phyloP scores from a whole-genome alignment of 1,140 invertebrate genomes.

The Lordiphosa stackelbergi region DNA sequence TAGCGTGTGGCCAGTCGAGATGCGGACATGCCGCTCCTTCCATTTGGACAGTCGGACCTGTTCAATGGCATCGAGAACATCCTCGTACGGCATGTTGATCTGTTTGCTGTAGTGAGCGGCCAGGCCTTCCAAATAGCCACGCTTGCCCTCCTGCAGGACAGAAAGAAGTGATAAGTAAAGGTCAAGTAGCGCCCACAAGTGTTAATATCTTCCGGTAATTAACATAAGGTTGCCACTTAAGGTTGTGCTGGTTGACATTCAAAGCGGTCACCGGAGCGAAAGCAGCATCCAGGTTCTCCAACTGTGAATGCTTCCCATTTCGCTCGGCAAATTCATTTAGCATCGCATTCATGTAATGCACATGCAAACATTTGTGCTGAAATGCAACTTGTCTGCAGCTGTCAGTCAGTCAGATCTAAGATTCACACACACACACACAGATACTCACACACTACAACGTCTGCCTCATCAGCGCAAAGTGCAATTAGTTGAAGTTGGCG shows the following conservation, averaged over 20 bases:
- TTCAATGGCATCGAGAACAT: slow-evolving; percentile 84
- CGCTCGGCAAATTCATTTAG: slow-evolving; percentile 65
- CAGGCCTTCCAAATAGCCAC: slow-evolving; percentile 91
- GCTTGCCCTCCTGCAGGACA: slow-evolving; percentile 86
- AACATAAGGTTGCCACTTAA: slow-evolving; percentile 61
- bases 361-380: slow-evolving; percentile 74
- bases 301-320: slow-evolving; percentile 20
- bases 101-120: slow-evolving; percentile 93
- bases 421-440: slow-evolving; percentile 3
- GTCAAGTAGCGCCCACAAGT: slow-evolving; percentile 58
- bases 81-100: slow-evolving; percentile 91
- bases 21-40: slow-evolving; percentile 82
- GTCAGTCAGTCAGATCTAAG: slow-evolving; percentile 61
- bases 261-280: slow-evolving; percentile 63
- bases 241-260: slow-evolving; percentile 62
- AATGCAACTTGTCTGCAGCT: slow-evolving; percentile 74
- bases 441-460: slow-evolving; percentile 21
- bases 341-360: slow-evolving; percentile 58
- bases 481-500: slow-evolving; percentile 71
- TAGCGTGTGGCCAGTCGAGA: slow-evolving; percentile 78
- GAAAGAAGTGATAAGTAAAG: slow-evolving; percentile 12
- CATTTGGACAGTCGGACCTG: slow-evolving; percentile 82
- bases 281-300: slow-evolving; percentile 22
- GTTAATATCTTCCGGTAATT: slow-evolving; percentile 74
- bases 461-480: slow-evolving; percentile 73